These are phyloP conservation scores for Canis aureus DNA, from an alignment of 2,113 vertebrate species.

Conservation along the genomic window DNA sequence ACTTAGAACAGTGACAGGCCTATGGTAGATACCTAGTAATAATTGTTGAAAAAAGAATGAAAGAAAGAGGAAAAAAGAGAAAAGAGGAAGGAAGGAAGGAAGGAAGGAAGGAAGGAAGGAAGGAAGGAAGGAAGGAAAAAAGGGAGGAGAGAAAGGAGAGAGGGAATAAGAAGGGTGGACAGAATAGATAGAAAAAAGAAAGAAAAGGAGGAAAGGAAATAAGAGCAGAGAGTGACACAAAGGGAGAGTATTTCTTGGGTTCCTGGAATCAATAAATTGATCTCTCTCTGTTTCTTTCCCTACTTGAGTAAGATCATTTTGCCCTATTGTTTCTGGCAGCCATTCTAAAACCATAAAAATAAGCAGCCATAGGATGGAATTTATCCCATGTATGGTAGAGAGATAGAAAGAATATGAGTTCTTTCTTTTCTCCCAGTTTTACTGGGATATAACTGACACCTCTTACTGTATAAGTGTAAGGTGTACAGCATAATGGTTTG, in stretches of 20 bases:
- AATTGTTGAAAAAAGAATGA: not conserved
- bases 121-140: not conserved
- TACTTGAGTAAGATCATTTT: not conserved
- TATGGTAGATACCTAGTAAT: not conserved
- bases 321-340: not conserved
- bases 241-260: not conserved
- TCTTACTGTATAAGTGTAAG: not conserved
- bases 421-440: not conserved
- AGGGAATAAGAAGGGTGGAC: not conserved
- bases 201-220: not conserved
- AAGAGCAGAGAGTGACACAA: not conserved
- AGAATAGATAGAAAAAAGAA: not conserved
- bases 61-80: not conserved
- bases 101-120: not conserved
- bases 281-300: not conserved
- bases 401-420: not conserved
- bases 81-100: not conserved
- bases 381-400: too few relatives aligned
- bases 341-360: not conserved
- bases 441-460: not conserved
- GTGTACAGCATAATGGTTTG: not conserved
- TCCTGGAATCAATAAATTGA: not conserved
- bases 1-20: not conserved
- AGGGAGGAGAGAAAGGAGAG: too few relatives aligned
- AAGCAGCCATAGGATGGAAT: not conserved